Conservation (phyloP, 64 coral and sea anemone species). For the Actinia tenebrosa region DNA sequence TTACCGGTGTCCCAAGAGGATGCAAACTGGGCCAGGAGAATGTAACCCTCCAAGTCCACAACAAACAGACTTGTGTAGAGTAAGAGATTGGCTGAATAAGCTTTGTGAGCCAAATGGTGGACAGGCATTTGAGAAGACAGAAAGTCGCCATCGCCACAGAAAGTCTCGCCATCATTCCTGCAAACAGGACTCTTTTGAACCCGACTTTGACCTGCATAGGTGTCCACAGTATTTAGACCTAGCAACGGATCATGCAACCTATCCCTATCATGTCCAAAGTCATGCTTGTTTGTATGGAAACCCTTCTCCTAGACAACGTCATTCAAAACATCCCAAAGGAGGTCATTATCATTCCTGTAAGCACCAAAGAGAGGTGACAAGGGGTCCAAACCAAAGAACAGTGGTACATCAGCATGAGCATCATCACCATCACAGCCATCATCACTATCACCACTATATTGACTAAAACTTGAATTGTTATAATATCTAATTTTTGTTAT, state of each 20-base stretch:
- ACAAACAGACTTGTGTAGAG: conserved; percentile 54
- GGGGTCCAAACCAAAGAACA: conserved; percentile 48
- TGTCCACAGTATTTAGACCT: conserved; percentile 84
- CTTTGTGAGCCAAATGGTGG: conserved; percentile 48
- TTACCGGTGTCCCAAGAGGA: conserved; percentile 76
- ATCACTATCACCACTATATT: conserved; percentile 92
- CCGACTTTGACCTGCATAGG: conserved; percentile 30
- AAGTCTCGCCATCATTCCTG: conserved; percentile 42
- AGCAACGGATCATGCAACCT: conserved; percentile 80
- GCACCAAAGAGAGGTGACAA: conserved; percentile 30
- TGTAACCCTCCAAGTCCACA: conserved; percentile 41
- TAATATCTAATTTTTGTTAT: not conserved
- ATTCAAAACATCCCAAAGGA: conserved; percentile 37
- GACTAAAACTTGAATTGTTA: conserved; percentile 10
- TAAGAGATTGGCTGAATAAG: conserved; percentile 66
- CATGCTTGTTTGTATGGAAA: conserved; percentile 47
- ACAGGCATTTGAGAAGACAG: conserved; percentile 28
- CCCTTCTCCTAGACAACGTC: conserved; percentile 44
- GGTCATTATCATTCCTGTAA: conserved; percentile 43
- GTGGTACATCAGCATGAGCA: conserved; percentile 79
- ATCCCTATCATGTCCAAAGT: conserved; percentile 64
- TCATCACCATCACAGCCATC: conserved; percentile 84
- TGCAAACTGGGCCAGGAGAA: conserved; percentile 86
- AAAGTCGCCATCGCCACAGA: conserved; percentile 57
- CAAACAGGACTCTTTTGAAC: conserved; percentile 27